Base-by-base conservation (phyloP, 1,140 invertebrate genomes). In the Reticulitermes speratus region DNA sequence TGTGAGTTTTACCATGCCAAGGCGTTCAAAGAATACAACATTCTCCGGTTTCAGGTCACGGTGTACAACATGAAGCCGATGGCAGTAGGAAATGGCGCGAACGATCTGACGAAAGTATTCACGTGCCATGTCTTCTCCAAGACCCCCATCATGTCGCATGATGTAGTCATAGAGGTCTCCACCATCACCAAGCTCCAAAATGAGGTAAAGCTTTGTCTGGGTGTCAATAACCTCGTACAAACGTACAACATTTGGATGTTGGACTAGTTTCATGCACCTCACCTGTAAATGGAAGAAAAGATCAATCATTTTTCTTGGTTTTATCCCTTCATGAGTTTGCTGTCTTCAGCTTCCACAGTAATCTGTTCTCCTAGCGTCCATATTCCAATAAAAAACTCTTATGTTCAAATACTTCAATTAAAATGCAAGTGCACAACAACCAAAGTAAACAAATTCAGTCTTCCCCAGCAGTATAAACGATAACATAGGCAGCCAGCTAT, bases 221-320 rank as follows among this genome's bases (percentile, higher is more conserved):
- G 99, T 99, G 92, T 99, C 99, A 90, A 99, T 99, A 83, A 99
- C 98, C 94, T 99, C 98, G 91, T 99, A 99, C 16, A 99, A 92
- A 84, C 98, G 93, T 25, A 99, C 98, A 44, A 99, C 98, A 92
- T 99, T 98, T 59, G 96, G 98, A 93, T 99, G 99, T 90, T 99
- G 98, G 23, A 99, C 98, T 88, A 99, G 92, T 92, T 99, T 99
- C 98, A 99, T 99, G 90, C 98, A 99, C 88, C 98, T 93, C 86
- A 99, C 96, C 95, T 97, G 38, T 48, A 59, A 85, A 85, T 44
- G 38, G 25, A 84, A n/a, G 25, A 75, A 65, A 30, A 25, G n/a
- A 30, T 83, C 32, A 44, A 0, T 44, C 5, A 25, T 7, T 48
- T 16, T 48, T 48, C 45, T 48, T 48, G 2, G 38, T 5, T 38